phyloP scores from a whole-genome alignment of 2,888 invertebrate species.

The Anthoptus insignis region DNA sequence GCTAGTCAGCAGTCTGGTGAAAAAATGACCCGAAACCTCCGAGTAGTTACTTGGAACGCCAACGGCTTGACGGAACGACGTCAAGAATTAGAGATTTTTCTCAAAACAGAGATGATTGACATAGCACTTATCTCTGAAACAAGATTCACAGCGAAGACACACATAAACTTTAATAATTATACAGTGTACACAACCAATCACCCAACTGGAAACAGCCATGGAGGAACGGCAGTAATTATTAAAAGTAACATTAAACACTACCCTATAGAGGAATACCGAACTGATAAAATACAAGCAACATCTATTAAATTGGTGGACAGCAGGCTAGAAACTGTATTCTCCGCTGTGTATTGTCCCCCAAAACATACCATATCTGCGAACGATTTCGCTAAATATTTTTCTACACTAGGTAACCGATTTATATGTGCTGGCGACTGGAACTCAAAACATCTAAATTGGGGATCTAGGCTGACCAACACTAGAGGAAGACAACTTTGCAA shows the following conservation, averaged over 20 bases:
- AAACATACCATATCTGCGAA: constrained; percentile 37
- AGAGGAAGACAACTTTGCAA: constrained; percentile 43
- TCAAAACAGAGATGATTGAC: constrained; percentile 43
- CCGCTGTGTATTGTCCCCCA: constrained; percentile 46
- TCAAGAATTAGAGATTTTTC: constrained; percentile 42
- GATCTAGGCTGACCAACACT: constrained; percentile 40
- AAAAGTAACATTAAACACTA: constrained; percentile 45
- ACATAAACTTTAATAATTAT: constrained; percentile 36
- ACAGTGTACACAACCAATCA: constrained; percentile 42
- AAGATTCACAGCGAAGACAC: constrained; percentile 42
- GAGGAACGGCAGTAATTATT: constrained; percentile 46
- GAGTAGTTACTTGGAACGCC: constrained; percentile 47
- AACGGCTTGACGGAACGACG: constrained; percentile 45
- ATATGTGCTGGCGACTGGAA: constrained; percentile 47
- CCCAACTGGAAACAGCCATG: constrained; percentile 47
- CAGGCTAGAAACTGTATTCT: constrained; percentile 36
- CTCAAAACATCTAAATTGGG: constrained; percentile 46
- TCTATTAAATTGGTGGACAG: constrained; percentile 8
- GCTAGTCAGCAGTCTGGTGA: constrained; percentile 34
- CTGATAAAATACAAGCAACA: constrained; percentile 43
- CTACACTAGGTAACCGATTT: constrained; percentile 39
- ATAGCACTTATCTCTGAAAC: constrained; percentile 49
- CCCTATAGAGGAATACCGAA: constrained; percentile 25
- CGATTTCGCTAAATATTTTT: constrained; percentile 41
- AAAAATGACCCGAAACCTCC: constrained; percentile 28